Evolutionary conservation across 2,888 invertebrate species (phyloP), one percentile per base, ranked within the genome.

Genomic region (Pharmacophagus antenor): DNA sequence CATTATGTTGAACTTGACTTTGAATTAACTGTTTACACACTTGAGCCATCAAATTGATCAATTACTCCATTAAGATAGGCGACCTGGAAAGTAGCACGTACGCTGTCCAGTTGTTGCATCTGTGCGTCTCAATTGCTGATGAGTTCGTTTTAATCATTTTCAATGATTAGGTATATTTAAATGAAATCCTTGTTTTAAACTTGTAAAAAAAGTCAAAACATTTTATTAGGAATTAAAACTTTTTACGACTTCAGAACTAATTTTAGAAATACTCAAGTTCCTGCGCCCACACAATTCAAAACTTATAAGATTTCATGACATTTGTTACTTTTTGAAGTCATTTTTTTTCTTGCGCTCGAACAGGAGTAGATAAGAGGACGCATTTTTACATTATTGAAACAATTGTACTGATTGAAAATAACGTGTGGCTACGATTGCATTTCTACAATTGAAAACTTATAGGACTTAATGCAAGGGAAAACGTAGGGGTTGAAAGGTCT

Each of bases 11-110:
- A 54, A 27, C 49, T 59, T 47, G 53, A 59, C 54, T 59, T 41
- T 47, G 59, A 47, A 59, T 50, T 54, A 42, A 42, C 49, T 54
- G 31, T 55, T 60, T 56, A 60, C 37, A 31, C n/a, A 37, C 27
- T 55, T 21, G 23, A 51, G 37, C 23, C 37, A 51, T 51, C 51
- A 37, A 37, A 60, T 55, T 56, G 55, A 56, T 60, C 55, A 51
- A 60, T 55, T 56, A 53, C 23, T 56, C 51, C 55, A 55, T 60
- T 56, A 60, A 60, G 60, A 60, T 51, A 55, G 37, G 42, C 6
- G 42, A 50, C 42, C 27, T 55, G 54, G 48, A 49, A 41, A 53
- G 21, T 48, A 6, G 37, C 12, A 42, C 54, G 23, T 31, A 42
- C 27, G 46, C 27, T 8, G 49, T 4, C 6, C 50, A 27, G 12